Percentiles rank a stretch among this genome's conserved stretches.
Conservation (phyloP, 1,140 invertebrate genomes). For the Tachypleus tridentatus region DNA sequence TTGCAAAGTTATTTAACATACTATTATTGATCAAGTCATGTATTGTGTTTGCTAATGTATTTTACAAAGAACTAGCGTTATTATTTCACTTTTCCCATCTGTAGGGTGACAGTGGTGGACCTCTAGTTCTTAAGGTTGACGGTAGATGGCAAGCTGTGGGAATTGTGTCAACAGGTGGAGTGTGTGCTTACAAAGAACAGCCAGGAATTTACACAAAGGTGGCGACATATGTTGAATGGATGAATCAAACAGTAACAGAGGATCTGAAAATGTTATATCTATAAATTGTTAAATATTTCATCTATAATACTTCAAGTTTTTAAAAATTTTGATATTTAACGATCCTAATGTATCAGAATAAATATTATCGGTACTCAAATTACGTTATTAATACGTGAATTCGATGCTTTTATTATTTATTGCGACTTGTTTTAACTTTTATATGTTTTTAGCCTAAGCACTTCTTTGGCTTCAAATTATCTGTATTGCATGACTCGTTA, state of each 20-base stretch:
- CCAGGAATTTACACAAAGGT: conserved; percentile 6
- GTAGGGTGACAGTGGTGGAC: conserved; percentile 21
- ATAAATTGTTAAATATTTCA: too few relatives aligned
- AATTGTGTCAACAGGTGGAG: conserved; percentile 5
- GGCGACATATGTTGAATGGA: conserved; percentile 10
- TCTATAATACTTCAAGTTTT: too few relatives aligned
- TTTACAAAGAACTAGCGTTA: neutral
- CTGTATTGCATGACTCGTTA: too few relatives aligned
- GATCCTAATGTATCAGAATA: too few relatives aligned
- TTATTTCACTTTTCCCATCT: neutral
- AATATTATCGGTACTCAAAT: too few relatives aligned
- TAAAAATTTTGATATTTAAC: too few relatives aligned
- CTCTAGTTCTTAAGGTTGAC: conserved; percentile 6
- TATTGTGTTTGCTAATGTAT: neutral
- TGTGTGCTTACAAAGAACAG: conserved; percentile 6
- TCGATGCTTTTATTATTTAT: too few relatives aligned
- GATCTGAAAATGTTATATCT: too few relatives aligned
- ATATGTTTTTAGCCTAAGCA: too few relatives aligned
- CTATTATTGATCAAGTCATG: neutral
- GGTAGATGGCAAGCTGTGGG: conserved; percentile 9
- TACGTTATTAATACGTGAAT: too few relatives aligned
- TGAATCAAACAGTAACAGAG: neutral
- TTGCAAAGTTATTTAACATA: neutral
- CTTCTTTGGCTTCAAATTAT: too few relatives aligned
- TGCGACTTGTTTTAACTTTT: too few relatives aligned